These are phyloP conservation scores for Drosophila gaucha DNA, from an alignment of 2,888 invertebrate genomes.

Conservation along the genomic window DNA sequence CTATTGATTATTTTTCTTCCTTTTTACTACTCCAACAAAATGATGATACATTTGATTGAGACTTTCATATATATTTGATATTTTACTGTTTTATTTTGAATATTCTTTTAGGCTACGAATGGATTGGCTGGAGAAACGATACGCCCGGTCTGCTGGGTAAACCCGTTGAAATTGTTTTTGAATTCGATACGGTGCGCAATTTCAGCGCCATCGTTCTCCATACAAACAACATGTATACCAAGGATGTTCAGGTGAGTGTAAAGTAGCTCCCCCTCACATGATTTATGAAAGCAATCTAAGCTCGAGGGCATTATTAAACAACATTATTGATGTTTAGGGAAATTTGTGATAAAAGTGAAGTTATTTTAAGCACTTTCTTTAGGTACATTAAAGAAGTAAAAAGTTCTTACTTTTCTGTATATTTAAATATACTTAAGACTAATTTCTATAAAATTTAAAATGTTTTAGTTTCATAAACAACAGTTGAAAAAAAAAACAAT, in stretches of 20 bases:
- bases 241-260: conserved; percentile 89
- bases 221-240: conserved; percentile 91
- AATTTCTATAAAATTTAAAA: no score
- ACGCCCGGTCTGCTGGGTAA: conserved; percentile 87
- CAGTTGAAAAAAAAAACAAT: no score
- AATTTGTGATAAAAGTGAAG: no score
- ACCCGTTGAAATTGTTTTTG: conserved; percentile 91
- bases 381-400: background rate
- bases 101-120: conserved; percentile 88
- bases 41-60: conserved; percentile 38
- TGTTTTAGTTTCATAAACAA: no score
- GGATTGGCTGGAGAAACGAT: conserved; percentile 93
- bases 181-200: conserved; percentile 91
- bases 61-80: conserved; percentile 40
- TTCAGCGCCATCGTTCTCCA: conserved; percentile 91
- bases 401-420: no score
- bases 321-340: background rate
- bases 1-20: conserved; percentile 43
- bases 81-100: conserved; percentile 54
- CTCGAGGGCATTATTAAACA: background rate
- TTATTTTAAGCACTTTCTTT: background rate
- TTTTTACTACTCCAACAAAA: conserved; percentile 25
- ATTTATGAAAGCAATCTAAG: conserved; percentile 17
- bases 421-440: no score
- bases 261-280: background rate